Evolutionary conservation across 2,888 invertebrate species (phyloP).

Genomic region (Entomobrya proxima): DNA sequence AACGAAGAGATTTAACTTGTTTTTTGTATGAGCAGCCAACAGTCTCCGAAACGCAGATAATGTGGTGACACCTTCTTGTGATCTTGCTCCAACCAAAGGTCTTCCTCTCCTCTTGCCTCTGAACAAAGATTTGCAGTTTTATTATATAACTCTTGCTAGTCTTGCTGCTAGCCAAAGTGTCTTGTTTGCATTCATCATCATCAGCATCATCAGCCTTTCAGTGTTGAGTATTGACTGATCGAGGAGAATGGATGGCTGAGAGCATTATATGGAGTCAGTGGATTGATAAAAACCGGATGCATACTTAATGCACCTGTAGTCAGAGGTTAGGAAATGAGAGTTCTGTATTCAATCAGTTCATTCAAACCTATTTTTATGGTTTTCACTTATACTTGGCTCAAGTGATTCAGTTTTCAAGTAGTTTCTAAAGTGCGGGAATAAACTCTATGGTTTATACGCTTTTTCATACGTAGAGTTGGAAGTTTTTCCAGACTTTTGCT

Average conservation of each 20-base stretch:
- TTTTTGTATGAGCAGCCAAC: background rate
- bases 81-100: background rate
- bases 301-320: conserved; percentile 16
- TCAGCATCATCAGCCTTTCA: background rate
- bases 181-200: background rate
- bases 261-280: background rate
- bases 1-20: no score
- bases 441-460: background rate
- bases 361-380: background rate
- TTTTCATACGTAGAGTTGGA: background rate
- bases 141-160: no score
- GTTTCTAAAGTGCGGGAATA: background rate
- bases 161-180: conserved; percentile 33
- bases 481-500: background rate
- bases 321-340: conserved; percentile 23
- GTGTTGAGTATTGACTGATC: conserved; percentile 9
- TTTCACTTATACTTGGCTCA: background rate
- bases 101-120: background rate
- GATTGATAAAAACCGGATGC: conserved; percentile 25
- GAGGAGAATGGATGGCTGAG: background rate
- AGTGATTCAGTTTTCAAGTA: background rate
- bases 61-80: conserved; percentile 15
- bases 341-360: conserved; percentile 1
- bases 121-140: no score
- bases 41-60: background rate